phyloP scores from a whole-genome alignment of 2,797 vertebrate species.

The Neosilurus mollespiculum region DNA sequence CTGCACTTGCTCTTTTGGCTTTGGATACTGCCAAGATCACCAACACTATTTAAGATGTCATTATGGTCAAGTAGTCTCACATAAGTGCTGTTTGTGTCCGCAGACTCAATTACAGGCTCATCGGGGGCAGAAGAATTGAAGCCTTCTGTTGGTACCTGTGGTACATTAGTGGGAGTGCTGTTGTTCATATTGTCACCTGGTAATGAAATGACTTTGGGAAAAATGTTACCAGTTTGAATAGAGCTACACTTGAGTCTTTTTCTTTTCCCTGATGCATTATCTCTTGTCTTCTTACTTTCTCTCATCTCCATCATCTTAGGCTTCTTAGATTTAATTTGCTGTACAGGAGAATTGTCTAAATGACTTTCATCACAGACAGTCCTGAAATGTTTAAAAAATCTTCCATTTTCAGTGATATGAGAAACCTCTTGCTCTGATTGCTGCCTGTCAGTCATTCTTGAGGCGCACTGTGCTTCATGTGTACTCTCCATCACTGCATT shows the following conservation, averaged over 20 bases:
- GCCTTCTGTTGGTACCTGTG: not conserved
- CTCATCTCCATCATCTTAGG: conserved; percentile 35
- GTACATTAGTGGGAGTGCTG: conserved; percentile 6
- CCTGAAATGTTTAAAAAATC: not conserved
- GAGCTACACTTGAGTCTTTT: conserved; percentile 32
- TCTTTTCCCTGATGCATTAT: conserved; percentile 42
- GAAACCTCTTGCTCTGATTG: conserved; percentile 17
- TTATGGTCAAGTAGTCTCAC: not conserved
- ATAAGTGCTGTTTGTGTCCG: not conserved
- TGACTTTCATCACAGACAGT: not conserved
- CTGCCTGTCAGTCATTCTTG: not conserved
- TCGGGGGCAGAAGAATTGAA: not conserved
- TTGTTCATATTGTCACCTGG: conserved; percentile 1
- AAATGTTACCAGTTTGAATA: conserved; percentile 7
- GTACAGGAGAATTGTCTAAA: conserved; percentile 15
- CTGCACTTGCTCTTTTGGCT: conserved; percentile 27
- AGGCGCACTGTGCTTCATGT: not conserved
- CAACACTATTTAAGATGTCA: not conserved
- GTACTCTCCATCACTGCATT: conserved; percentile 7
- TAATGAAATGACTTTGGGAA: conserved; percentile 15
- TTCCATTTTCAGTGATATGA: not conserved
- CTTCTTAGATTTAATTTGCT: conserved; percentile 58
- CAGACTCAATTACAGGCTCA: not conserved
- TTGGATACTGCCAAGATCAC: not conserved
- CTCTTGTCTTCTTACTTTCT: conserved; percentile 47